phyloP scores from a whole-genome alignment of 2,888 invertebrate genomes.

The Heliconius erato region DNA sequence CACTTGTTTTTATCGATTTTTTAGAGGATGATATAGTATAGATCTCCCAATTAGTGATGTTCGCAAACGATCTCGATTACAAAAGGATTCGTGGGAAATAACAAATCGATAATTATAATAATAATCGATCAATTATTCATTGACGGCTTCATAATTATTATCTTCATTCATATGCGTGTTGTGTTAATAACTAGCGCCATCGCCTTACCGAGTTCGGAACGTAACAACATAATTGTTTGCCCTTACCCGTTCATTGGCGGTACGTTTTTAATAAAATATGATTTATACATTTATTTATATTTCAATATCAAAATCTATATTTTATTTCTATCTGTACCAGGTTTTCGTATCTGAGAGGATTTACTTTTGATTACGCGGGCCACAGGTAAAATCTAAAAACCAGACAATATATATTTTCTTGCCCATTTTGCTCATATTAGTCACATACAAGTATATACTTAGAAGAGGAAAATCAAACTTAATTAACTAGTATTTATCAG shows the following conservation, averaged over 20 bases:
- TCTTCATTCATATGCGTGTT: slow-evolving; percentile 35
- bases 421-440: too few species aligned
- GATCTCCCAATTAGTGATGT: background rate
- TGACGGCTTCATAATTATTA: slow-evolving; percentile 35
- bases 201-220: slow-evolving; percentile 35
- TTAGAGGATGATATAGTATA: background rate
- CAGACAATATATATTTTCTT: too few species aligned
- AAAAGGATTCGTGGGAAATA: slow-evolving; percentile 23
- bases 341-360: background rate
- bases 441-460: too few species aligned
- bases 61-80: background rate
- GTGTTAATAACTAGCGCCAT: slow-evolving; percentile 40
- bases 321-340: background rate
- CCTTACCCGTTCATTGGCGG: slow-evolving; percentile 12
- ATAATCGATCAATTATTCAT: slow-evolving; percentile 32
- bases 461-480: background rate
- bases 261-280: too few species aligned
- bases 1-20: too few species aligned
- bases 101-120: slow-evolving; percentile 3
- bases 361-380: background rate
- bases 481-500: background rate
- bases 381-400: too few species aligned
- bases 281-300: background rate
- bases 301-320: background rate
- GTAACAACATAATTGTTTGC: slow-evolving; percentile 37